Base-by-base conservation (phyloP, 2,113 vertebrate genomes). In the Anser cygnoides region DNA sequence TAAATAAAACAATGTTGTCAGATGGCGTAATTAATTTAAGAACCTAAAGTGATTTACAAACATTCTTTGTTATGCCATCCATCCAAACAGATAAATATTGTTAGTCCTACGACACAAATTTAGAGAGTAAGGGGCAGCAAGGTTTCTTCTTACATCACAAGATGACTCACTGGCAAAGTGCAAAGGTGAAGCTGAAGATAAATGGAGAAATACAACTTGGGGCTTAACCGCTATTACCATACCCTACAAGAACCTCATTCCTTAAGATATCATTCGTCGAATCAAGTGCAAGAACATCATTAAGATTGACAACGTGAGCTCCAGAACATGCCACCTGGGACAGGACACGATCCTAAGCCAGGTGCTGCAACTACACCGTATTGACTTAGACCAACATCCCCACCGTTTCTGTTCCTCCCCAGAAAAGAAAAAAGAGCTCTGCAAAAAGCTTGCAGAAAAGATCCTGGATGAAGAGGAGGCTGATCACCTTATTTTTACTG, bases 161-260 rank as follows among this genome's bases (percentile, higher is more conserved):
- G 70, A 84, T n/a, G 15, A 87, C 52, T 93, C 80, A 78, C 57
- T 72, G 29, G 41, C 55, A 57, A 94, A 94, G 91, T 46, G 76
- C 35, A 84, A 37, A 85, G 49, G 49, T 68, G 33, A 94, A 63
- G 25, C 28, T 87, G 59, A 61, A 84, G 46, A 70, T 26, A 90
- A 29, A 33, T 28, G 57, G 25, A 93, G 66, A 92, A 92, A 87
- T 25, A 44, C 43, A 92, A 58, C 76, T 93, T 3, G 3, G 76
- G 73, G 92, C 72, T 94, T 61, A 81, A 43, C 57, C 4, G 0
- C 31, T 90, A 67, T 39, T 75, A 78, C 79, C 44, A 54, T 73
- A 46, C 29, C 31, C 43, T 75, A 21, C 29, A 87, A 78, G 55
- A 28, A 84, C 29, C 65, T 43, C 9, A 93, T 77, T 80, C 86